Percentiles rank a stretch among this genome's conserved stretches.
Evolutionary conservation across 2,797 vertebrate species (phyloP).

Genomic region (Halcyon leucocephala): DNA sequence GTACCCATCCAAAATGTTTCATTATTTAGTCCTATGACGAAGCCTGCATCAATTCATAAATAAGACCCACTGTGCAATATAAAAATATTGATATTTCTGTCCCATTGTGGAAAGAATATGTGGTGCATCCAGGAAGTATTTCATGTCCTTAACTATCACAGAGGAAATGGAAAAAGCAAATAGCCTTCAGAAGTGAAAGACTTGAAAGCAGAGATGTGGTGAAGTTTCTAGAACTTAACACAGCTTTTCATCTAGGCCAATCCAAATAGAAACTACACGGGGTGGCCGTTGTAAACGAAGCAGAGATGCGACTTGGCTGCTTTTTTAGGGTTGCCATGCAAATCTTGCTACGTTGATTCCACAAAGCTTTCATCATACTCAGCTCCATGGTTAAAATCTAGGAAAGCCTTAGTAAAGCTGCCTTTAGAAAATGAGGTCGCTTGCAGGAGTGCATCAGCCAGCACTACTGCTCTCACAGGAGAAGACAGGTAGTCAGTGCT

Average conservation of each 20-base stretch:
- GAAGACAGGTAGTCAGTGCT: background rate
- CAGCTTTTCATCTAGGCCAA: background rate
- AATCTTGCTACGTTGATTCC: background rate
- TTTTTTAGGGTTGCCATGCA: background rate
- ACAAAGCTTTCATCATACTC: background rate
- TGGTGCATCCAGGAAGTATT: conserved; percentile 28
- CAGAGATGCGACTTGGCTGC: background rate
- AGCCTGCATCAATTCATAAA: conserved; percentile 27
- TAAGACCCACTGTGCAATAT: conserved; percentile 16
- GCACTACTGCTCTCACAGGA: background rate
- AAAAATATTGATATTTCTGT: conserved; percentile 44
- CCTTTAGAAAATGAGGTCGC: background rate
- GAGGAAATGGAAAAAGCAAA: conserved; percentile 52
- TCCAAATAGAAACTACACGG: background rate
- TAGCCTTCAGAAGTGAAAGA: conserved; percentile 26
- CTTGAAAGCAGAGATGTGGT: conserved; percentile 21
- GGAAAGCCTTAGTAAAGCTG: background rate
- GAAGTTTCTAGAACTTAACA: conserved; percentile 47
- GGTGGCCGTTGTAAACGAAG: background rate
- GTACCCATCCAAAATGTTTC: background rate
- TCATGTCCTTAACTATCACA: conserved; percentile 35
- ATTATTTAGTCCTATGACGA: conserved; percentile 30
- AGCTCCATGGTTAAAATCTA: background rate
- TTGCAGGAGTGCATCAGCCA: background rate
- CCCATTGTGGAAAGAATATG: conserved; percentile 20